Conservation (phyloP, 2,888 invertebrate genomes). For the Polydrusus cervinus region DNA sequence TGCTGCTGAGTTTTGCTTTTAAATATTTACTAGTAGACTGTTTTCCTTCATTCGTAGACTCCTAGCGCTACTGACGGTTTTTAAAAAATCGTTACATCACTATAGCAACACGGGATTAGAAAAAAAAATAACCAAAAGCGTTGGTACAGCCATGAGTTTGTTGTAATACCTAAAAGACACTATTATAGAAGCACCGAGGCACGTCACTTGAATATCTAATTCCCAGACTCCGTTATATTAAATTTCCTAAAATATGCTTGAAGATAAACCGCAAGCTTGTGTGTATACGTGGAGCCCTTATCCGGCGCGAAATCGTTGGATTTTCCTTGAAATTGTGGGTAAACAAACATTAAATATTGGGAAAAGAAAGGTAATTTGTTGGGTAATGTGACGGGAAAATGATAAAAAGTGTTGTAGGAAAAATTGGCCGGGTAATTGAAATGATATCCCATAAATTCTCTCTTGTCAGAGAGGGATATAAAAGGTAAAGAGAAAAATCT, state of each 20-base stretch:
- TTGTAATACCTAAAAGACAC: not conserved
- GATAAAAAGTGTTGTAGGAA: not conserved
- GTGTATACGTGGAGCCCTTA: conserved; percentile 6
- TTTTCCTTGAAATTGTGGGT: not conserved
- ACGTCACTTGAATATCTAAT: conserved; percentile 17
- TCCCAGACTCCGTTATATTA: conserved; percentile 6
- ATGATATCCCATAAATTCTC: not conserved
- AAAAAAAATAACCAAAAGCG: too few species aligned
- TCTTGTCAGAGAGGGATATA: too few species aligned
- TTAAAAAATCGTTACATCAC: too few species aligned
- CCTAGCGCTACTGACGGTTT: too few species aligned
- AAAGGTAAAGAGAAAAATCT: too few species aligned
- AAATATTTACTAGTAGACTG: too few species aligned
- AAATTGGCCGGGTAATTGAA: not conserved
- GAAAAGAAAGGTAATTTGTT: conserved; percentile 3
- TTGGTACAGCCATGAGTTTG: too few species aligned
- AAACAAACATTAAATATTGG: conserved; percentile 1
- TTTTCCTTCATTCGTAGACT: too few species aligned
- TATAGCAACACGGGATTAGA: too few species aligned
- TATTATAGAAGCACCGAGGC: not conserved
- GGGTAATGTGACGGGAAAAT: not conserved
- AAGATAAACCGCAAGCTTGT: conserved; percentile 11
- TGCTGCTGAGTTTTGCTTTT: too few species aligned
- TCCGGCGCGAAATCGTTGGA: conserved; percentile 1
- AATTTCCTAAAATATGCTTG: conserved; percentile 17